A percentile compares a stretch with the other conserved stretches of the same genome.
These are phyloP conservation scores for Chroicocephalus ridibundus DNA, from an alignment of 2,113 vertebrate genomes.

Conservation along the genomic window DNA sequence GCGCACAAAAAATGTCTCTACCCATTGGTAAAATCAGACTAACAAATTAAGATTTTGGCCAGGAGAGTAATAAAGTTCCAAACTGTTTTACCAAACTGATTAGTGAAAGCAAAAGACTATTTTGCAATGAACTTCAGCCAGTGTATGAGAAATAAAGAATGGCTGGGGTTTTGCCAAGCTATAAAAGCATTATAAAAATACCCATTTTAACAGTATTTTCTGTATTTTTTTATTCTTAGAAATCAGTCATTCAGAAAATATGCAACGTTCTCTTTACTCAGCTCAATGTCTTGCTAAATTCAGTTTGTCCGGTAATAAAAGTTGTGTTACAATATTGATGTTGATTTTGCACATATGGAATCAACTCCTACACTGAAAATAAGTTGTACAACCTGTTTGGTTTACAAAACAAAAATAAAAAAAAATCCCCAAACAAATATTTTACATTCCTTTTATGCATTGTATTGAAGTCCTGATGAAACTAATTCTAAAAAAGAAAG, in stretches of 20 bases:
- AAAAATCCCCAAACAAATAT: slow-evolving; percentile 57
- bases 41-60: neutral
- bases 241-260: neutral
- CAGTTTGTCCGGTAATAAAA: neutral
- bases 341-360: slow-evolving; percentile 54
- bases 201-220: neutral
- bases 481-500: slow-evolving; percentile 50
- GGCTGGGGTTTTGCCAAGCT: neutral
- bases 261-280: neutral
- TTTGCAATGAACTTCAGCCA: neutral
- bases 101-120: neutral
- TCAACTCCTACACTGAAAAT: slow-evolving; percentile 29
- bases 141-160: neutral
- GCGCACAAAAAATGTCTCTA: neutral
- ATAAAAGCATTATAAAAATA: neutral
- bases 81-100: neutral
- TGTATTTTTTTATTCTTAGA: neutral
- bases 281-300: neutral
- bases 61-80: neutral
- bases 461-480: slow-evolving; percentile 40
- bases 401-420: slow-evolving; percentile 63
- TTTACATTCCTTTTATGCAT: slow-evolving; percentile 61
- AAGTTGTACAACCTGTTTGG: slow-evolving; percentile 33
- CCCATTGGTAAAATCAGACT: neutral
- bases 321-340: neutral